These are phyloP conservation scores for Drosophila nigrodunni DNA, from an alignment of 1,140 invertebrate species.

Conservation along the genomic window DNA sequence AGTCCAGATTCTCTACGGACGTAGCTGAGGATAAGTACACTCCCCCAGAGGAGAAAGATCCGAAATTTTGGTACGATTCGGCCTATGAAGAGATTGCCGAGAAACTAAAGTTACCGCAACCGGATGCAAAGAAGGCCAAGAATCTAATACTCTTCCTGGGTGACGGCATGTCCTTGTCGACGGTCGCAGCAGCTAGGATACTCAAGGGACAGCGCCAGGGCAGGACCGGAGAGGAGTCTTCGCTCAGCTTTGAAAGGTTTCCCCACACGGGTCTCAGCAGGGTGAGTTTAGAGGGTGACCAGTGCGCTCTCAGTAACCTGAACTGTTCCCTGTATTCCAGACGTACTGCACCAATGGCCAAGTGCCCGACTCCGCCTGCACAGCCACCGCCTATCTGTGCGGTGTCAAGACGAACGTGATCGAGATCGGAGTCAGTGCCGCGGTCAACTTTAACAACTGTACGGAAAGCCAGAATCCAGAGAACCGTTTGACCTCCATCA, in stretches of 20 bases:
- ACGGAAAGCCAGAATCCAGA: conserved; percentile 86
- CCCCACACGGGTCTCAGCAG: conserved; percentile 90
- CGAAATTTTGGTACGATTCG: conserved; percentile 69
- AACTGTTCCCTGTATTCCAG: conserved; percentile 19
- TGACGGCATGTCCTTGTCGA: conserved; percentile 91
- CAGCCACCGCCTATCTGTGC: conserved; percentile 58
- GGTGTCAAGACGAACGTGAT: conserved; percentile 90
- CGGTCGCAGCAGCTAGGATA: conserved; percentile 89
- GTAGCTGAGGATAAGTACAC: conserved; percentile 31
- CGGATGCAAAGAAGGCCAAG: conserved; percentile 85
- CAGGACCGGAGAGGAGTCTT: conserved; percentile 87
- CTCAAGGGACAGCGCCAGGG: conserved; percentile 87
- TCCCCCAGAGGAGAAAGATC: conserved; percentile 60
- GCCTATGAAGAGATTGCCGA: conserved; percentile 58
- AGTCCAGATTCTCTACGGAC: conserved; percentile 4
- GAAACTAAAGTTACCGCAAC: conserved; percentile 36
- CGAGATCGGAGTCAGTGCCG: conserved; percentile 88
- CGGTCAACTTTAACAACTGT: conserved; percentile 89
- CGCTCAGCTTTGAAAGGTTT: conserved; percentile 91
- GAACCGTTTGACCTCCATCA: conserved; percentile 88
- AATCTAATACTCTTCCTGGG: conserved; percentile 92
- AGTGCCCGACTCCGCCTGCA: conserved; percentile 92
- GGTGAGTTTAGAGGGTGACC: conserved; percentile 37
- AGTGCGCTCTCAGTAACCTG: not conserved
- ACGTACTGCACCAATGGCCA: conserved; percentile 91